Evolutionary conservation across 2,888 invertebrate species (phyloP).

Genomic region (Drosophila monieri): DNA sequence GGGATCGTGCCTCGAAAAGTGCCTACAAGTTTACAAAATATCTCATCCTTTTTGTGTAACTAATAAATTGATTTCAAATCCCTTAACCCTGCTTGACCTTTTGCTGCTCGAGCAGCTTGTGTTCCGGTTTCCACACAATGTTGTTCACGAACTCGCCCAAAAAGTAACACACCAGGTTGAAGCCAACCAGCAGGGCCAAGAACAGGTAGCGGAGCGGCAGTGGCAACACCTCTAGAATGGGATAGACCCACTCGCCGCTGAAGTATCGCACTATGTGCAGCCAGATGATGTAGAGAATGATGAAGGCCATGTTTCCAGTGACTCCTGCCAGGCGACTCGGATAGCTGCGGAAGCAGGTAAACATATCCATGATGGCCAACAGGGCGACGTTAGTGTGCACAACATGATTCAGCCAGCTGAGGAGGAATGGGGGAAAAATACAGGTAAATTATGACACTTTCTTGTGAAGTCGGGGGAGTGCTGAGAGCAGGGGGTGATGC

Average conservation of each 20-base stretch:
- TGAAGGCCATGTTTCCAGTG: slow-evolving; percentile 86
- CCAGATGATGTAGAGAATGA: slow-evolving; percentile 90
- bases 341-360: slow-evolving; percentile 90
- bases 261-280: slow-evolving; percentile 89
- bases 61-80: slow-evolving; percentile 60
- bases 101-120: slow-evolving; percentile 81
- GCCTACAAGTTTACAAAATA: slow-evolving; percentile 54
- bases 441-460: slow-evolving; percentile 4
- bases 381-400: slow-evolving; percentile 94
- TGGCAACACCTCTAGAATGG: slow-evolving; percentile 91
- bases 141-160: slow-evolving; percentile 89
- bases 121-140: slow-evolving; percentile 88
- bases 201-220: slow-evolving; percentile 89
- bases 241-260: slow-evolving; percentile 95
- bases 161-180: slow-evolving; percentile 87
- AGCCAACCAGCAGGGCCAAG: slow-evolving; percentile 86
- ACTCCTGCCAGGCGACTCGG: slow-evolving; percentile 88
- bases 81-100: slow-evolving; percentile 47
- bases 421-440: slow-evolving; percentile 17
- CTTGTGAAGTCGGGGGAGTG: neutral
- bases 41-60: slow-evolving; percentile 57
- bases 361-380: slow-evolving; percentile 90
- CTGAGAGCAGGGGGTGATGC: neutral
- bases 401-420: slow-evolving; percentile 93
- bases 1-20: slow-evolving; percentile 53